Evolutionary conservation across 2,113 vertebrate genomes (phyloP).

Genomic region (Myotis davidii): DNA sequence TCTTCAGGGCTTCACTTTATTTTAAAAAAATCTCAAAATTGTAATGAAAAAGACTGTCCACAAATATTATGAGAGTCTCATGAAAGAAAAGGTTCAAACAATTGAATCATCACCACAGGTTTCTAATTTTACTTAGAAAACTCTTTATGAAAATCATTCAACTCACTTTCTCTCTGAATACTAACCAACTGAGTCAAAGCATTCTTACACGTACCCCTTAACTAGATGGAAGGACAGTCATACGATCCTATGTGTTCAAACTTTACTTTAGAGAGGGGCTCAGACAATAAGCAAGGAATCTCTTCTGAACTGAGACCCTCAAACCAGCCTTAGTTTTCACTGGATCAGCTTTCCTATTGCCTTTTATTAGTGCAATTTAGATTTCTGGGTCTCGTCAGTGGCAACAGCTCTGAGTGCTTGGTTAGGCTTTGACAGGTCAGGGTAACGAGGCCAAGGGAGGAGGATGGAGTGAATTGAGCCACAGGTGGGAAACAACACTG

Average conservation of each 20-base stretch:
- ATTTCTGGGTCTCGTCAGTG: neutral
- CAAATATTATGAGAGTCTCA: neutral
- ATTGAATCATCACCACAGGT: neutral
- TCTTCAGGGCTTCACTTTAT: neutral
- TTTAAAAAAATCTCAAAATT: neutral
- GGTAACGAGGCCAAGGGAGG: neutral
- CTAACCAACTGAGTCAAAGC: neutral
- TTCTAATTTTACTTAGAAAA: neutral
- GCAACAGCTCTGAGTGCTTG: fast-evolving
- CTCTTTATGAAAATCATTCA: neutral
- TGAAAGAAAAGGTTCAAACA: neutral
- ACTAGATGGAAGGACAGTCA: neutral
- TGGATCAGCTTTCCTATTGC: neutral
- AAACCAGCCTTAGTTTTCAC: neutral
- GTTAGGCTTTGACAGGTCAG: neutral
- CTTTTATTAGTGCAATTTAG: neutral
- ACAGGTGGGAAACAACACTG: neutral
- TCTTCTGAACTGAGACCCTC: neutral
- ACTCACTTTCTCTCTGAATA: neutral
- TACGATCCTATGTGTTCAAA: neutral
- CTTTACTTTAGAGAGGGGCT: neutral
- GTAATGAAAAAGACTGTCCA: neutral
- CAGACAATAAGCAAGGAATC: neutral
- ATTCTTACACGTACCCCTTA: neutral
- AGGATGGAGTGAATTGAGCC: neutral